A percentile compares a stretch with the other conserved stretches of the same genome.
phyloP scores from a whole-genome alignment of 2,113 vertebrate species.

The Fulmarus glacialis region DNA sequence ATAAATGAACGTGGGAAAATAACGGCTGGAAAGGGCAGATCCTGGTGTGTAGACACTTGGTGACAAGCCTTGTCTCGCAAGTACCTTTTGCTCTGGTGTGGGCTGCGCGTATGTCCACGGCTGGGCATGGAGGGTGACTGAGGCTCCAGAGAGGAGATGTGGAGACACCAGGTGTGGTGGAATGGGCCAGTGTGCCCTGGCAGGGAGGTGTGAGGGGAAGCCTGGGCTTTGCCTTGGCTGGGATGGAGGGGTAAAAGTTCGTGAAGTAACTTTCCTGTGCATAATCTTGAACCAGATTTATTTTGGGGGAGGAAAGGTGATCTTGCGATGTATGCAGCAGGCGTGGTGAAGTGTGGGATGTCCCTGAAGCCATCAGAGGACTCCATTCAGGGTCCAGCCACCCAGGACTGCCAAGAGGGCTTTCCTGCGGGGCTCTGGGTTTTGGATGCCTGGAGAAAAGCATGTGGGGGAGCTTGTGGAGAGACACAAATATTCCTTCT shows the following conservation, averaged over 20 bases:
- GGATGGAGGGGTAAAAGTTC: background rate
- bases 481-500: background rate
- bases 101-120: fast-evolving
- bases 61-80: background rate
- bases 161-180: background rate
- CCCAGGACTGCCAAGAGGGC: background rate
- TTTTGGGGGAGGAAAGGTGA: background rate
- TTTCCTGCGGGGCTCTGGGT: background rate
- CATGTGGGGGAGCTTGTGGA: background rate
- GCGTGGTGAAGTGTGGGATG: background rate
- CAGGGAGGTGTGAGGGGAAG: background rate
- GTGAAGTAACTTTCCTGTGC: fast-evolving
- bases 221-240: background rate
- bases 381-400: background rate
- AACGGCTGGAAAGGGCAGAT: background rate
- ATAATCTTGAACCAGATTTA: background rate
- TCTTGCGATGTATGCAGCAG: background rate
- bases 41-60: background rate
- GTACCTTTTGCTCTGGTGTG: background rate
- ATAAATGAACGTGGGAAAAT: background rate
- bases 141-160: background rate
- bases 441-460: background rate
- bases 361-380: background rate
- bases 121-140: background rate
- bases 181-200: background rate